Evolutionary conservation across 2,113 vertebrate genomes (phyloP).

Genomic region (Enhydra lutris): DNA sequence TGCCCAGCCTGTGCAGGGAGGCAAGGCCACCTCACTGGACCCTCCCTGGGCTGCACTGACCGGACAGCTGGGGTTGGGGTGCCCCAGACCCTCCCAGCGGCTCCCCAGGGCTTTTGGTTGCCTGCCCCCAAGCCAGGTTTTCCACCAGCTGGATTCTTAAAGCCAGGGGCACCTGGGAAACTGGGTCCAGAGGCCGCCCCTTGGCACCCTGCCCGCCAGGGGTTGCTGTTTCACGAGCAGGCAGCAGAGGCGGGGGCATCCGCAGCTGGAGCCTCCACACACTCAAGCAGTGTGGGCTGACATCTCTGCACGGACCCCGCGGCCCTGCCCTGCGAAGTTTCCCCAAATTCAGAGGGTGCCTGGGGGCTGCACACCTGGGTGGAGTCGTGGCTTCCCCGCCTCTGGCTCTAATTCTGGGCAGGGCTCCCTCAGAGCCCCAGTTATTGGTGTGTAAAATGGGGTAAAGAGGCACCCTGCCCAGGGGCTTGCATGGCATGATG

Average conservation of each 20-base stretch:
- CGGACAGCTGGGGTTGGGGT: neutral
- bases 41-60: fast-evolving
- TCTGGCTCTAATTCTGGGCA: neutral
- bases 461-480: too few relatives aligned
- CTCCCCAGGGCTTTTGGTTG: fast-evolving
- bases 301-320: neutral
- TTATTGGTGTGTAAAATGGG: neutral
- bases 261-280: fast-evolving
- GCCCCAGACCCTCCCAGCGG: neutral
- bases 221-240: fast-evolving
- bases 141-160: neutral
- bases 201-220: neutral
- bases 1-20: constrained; percentile 87
- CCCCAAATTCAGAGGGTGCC: neutral
- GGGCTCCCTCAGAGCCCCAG: neutral
- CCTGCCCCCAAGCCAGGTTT: fast-evolving
- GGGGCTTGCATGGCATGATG: neutral
- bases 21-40: neutral
- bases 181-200: fast-evolving
- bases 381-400: too few relatives aligned
- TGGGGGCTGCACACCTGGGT: fast-evolving
- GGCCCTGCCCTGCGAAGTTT: too few relatives aligned
- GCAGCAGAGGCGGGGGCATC: fast-evolving
- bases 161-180: neutral
- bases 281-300: neutral